A percentile compares a stretch with the other conserved stretches of the same genome.
Evolutionary conservation across 2,113 vertebrate genomes (phyloP).

Genomic region (Podocnemis expansa): DNA sequence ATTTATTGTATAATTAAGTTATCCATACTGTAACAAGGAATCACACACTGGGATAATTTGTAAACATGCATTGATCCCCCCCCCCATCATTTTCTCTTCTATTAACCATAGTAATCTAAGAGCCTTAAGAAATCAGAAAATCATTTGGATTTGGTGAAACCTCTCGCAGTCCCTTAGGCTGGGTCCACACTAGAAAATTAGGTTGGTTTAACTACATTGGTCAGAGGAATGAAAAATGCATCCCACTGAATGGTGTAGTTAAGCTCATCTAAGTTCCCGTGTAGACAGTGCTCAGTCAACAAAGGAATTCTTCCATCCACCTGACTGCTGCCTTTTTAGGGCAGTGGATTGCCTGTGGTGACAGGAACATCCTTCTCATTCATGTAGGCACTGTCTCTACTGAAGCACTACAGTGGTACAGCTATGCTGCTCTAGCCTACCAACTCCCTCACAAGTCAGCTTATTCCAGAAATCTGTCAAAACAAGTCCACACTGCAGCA

Average conservation of each 20-base stretch:
- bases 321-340: not conserved
- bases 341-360: not conserved
- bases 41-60: not conserved
- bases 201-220: not conserved
- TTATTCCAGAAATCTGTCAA: not conserved
- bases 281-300: not conserved
- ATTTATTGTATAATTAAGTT: not conserved
- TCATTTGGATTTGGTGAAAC: not conserved
- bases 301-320: no score
- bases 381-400: not conserved
- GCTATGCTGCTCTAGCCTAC: not conserved
- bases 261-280: not conserved
- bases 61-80: conserved; percentile 1
- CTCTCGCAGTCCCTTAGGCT: rapidly evolving
- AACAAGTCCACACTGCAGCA: not conserved
- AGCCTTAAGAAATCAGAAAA: not conserved
- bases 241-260: not conserved
- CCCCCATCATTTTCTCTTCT: not conserved
- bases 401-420: not conserved
- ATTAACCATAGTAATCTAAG: not conserved
- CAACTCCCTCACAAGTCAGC: not conserved
- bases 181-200: not conserved
- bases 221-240: not conserved
- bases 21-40: not conserved
- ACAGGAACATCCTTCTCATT: not conserved